Conservation (phyloP, 2,113 vertebrate species). For the Leptocoma aspasia region DNA sequence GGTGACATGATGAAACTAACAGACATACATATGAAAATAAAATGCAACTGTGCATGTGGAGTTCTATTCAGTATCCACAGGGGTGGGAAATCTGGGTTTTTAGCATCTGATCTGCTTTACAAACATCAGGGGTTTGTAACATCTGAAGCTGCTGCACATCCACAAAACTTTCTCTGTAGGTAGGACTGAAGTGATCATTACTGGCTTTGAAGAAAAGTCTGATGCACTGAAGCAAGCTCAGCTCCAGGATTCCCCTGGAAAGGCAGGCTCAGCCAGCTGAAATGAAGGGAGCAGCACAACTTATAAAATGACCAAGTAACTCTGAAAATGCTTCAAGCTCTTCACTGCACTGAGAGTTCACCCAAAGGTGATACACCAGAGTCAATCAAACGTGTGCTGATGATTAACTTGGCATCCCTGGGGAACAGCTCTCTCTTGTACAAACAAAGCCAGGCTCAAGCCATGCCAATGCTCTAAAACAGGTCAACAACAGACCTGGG, state of each 20-base stretch:
- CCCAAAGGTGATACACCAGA: not conserved
- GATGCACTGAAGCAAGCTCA: not conserved
- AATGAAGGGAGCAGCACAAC: not conserved
- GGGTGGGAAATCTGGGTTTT: not conserved
- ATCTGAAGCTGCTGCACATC: not conserved
- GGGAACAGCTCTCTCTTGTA: not conserved
- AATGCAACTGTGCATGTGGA: not conserved
- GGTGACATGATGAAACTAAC: conserved; percentile 1
- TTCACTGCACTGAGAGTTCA: not conserved
- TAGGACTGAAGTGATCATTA: not conserved
- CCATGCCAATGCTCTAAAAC: not conserved
- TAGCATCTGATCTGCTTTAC: not conserved
- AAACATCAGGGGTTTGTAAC: not conserved
- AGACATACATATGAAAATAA: not conserved
- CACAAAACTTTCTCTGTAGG: not conserved
- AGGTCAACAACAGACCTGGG: not conserved
- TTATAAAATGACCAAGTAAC: not conserved
- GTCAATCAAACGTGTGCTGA: not conserved
- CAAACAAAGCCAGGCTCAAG: not conserved
- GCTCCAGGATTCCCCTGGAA: not conserved
- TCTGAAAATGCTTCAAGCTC: not conserved
- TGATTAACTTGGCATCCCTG: not conserved
- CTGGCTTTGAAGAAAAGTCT: not conserved
- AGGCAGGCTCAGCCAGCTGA: not conserved
- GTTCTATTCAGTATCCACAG: not conserved